phyloP scores from a whole-genome alignment of 2,888 invertebrate genomes.

The Drosophila recens region DNA sequence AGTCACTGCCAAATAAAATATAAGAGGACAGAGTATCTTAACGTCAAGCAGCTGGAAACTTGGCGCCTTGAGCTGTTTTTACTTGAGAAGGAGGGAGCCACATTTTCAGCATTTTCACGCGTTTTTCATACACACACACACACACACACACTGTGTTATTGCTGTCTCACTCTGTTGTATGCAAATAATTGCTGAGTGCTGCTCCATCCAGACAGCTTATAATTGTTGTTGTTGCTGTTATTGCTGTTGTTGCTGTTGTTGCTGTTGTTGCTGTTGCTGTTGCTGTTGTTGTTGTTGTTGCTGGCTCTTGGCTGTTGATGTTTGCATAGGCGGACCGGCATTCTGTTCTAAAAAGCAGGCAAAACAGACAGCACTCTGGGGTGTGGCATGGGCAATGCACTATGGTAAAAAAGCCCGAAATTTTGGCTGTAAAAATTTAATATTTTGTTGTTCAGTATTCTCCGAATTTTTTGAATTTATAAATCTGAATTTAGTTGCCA shows the following conservation, averaged over 20 bases:
- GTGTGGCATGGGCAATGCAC: conserved; percentile 8
- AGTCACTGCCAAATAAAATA: background rate
- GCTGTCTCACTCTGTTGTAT: conserved; percentile 56
- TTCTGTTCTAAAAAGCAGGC: conserved; percentile 56
- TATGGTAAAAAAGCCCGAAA: too few species aligned
- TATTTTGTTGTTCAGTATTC: too few species aligned
- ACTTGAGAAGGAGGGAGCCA: conserved; percentile 22
- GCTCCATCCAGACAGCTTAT: conserved; percentile 50
- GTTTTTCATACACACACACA: conserved; percentile 40
- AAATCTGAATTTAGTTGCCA: too few species aligned
- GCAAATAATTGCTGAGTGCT: conserved; percentile 76
- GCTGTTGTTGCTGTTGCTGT: conserved; percentile 1
- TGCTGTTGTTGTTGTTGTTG: conserved; percentile 26
- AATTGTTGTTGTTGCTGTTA: conserved; percentile 41
- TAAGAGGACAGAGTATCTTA: conserved; percentile 7
- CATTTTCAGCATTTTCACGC: conserved; percentile 62
- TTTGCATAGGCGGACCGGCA: conserved; percentile 58
- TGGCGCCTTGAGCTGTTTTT: conserved; percentile 36
- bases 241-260: conserved; percentile 26
- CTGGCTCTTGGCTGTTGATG: conserved; percentile 48
- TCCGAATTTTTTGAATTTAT: too few species aligned
- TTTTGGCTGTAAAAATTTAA: too few species aligned
- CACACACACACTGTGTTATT: conserved; percentile 17
- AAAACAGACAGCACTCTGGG: conserved; percentile 14
- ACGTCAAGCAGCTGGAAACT: background rate